A percentile compares a stretch with the other conserved stretches of the same genome.
phyloP scores from a whole-genome alignment of 2,888 invertebrate genomes.

The Melinopterus prodromus region DNA sequence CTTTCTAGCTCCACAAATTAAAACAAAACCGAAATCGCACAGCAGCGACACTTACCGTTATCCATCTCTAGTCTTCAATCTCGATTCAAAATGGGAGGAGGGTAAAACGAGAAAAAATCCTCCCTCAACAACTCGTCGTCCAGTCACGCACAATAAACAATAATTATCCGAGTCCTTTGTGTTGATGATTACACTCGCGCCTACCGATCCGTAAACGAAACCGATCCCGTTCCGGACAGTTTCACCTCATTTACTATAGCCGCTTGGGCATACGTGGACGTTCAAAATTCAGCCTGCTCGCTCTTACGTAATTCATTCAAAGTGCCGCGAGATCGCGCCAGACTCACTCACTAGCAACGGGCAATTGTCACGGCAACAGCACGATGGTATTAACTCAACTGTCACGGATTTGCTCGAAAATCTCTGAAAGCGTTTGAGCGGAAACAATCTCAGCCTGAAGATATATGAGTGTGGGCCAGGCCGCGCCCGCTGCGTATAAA shows the following conservation, averaged over 20 bases:
- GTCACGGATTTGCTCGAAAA: constrained; percentile 40
- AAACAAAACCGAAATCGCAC: background rate
- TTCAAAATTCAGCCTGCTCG: background rate
- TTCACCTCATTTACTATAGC: constrained; percentile 32
- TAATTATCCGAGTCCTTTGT: constrained; percentile 4
- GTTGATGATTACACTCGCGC: constrained; percentile 13
- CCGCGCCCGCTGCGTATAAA: constrained; percentile 42
- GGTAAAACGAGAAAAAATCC: constrained; percentile 1
- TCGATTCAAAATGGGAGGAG: background rate
- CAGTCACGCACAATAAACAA: constrained; percentile 26
- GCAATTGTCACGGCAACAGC: background rate
- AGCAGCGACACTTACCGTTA: constrained; percentile 25
- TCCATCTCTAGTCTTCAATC: constrained; percentile 22
- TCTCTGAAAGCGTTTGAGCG: constrained; percentile 55
- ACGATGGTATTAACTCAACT: constrained; percentile 22
- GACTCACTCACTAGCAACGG: background rate
- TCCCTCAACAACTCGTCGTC: constrained; percentile 6
- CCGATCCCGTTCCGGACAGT: constrained; percentile 12
- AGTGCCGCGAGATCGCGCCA: background rate
- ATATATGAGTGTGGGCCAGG: constrained; percentile 29
- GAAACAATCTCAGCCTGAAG: constrained; percentile 50
- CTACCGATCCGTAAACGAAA: constrained; percentile 9
- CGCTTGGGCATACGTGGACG: background rate
- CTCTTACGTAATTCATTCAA: constrained; percentile 14
- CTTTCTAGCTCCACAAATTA: too few species aligned